Percentiles rank a stretch among this genome's conserved stretches.
Evolutionary conservation across 2,888 invertebrate genomes (phyloP).

Genomic region (Sphaeridia pumilis): DNA sequence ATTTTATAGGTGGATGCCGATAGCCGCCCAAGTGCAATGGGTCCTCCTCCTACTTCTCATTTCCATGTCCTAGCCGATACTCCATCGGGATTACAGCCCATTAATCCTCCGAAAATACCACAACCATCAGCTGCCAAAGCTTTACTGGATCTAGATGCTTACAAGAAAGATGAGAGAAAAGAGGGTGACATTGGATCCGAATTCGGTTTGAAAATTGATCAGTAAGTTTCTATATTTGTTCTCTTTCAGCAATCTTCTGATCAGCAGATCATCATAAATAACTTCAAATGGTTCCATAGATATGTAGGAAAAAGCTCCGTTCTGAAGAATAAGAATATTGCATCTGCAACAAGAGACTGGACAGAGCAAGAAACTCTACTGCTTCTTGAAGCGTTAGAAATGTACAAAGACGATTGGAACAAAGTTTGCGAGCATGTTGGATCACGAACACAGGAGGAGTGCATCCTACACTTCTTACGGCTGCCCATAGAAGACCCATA

Average conservation of each 20-base stretch:
- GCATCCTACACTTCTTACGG: conserved; percentile 93
- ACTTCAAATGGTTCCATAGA: too few species aligned
- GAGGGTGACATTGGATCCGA: conserved; percentile 47
- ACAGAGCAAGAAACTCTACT: conserved; percentile 96
- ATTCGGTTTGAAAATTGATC: conserved; percentile 79
- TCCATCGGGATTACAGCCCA: conserved; percentile 89
- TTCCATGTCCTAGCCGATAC: conserved; percentile 99
- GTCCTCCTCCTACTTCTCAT: conserved; percentile 97
- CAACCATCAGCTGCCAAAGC: conserved; percentile 64
- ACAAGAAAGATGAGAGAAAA: conserved; percentile 42
- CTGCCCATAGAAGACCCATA: conserved; percentile 99
- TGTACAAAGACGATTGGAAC: conserved; percentile 99
- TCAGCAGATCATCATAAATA: not conserved
- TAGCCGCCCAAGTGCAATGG: conserved; percentile 91
- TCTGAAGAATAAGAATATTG: conserved; percentile 61
- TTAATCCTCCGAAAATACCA: conserved; percentile 66
- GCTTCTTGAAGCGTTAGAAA: conserved; percentile 86
- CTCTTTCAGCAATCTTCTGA: not conserved
- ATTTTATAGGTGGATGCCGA: conserved; percentile 87
- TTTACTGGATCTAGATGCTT: conserved; percentile 58
- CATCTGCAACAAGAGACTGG: conserved; percentile 81
- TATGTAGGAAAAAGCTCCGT: conserved; percentile 63
- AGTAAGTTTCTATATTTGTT: conserved; percentile 46
- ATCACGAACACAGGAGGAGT: conserved; percentile 96
- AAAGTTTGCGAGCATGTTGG: conserved; percentile 99